These are phyloP conservation scores for Clavelina lepadiformis DNA, from an alignment of 23 tunicate species.

Conservation along the genomic window DNA sequence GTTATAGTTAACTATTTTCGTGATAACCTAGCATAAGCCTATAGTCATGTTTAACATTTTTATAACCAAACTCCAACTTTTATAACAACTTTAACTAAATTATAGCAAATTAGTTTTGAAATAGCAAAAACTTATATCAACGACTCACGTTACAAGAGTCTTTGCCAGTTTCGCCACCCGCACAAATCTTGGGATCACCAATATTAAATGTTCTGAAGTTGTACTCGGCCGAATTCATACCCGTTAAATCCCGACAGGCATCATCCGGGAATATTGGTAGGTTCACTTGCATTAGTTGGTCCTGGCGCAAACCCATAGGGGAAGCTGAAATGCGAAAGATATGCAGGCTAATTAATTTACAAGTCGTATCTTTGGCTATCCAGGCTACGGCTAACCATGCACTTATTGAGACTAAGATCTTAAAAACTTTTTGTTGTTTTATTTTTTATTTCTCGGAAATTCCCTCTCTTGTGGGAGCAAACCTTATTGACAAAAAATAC, in stretches of 20 bases:
- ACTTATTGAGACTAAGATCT: too few species aligned
- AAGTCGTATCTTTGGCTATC: too few species aligned
- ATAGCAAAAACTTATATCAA: too few species aligned
- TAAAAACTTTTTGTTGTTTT: neutral
- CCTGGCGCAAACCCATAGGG: neutral
- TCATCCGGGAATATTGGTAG: neutral
- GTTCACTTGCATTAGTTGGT: neutral
- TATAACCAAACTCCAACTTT: too few species aligned
- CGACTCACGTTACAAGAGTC: conserved; percentile 55
- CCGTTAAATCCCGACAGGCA: neutral
- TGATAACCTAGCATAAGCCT: too few species aligned
- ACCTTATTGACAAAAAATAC: too few species aligned
- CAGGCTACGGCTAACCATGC: too few species aligned
- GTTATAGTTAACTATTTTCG: too few species aligned
- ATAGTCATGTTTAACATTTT: too few species aligned
- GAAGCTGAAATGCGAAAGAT: conserved; percentile 5
- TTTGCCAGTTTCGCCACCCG: conserved; percentile 27
- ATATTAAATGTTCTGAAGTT: neutral
- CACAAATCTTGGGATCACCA: conserved; percentile 47
- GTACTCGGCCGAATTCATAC: conserved; percentile 2
- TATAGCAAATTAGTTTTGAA: too few species aligned
- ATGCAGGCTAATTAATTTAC: neutral
- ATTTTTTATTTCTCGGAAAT: neutral
- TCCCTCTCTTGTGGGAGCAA: too few species aligned
- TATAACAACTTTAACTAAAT: too few species aligned